These are phyloP conservation scores for Xiphophorus hellerii DNA, from an alignment of 2,113 vertebrate genomes.

Conservation along the genomic window DNA sequence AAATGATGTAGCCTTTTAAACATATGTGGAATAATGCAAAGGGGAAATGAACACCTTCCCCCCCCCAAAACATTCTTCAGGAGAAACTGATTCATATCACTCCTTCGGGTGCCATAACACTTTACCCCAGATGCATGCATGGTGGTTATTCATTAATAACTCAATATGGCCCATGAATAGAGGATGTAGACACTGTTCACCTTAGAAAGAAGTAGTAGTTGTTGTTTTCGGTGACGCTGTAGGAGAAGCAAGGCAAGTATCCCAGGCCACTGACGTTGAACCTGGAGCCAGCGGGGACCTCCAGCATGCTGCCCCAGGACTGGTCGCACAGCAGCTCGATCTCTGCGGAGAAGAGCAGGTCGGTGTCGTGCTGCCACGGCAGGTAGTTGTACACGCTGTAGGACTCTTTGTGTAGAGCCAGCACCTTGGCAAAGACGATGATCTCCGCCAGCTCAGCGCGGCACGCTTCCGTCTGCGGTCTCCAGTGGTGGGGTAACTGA, in stretches of 20 bases:
- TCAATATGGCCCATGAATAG: neutral
- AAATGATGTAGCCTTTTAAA: neutral
- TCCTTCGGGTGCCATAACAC: neutral
- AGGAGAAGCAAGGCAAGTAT: conserved; percentile 85
- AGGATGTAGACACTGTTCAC: conserved; percentile 55
- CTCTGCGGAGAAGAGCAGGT: conserved; percentile 84
- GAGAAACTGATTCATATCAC: neutral
- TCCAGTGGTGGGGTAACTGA: conserved; percentile 85
- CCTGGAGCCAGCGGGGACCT: conserved; percentile 84
- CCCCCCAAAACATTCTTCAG: too few species aligned
- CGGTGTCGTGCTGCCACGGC: conserved; percentile 81
- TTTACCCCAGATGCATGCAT: neutral
- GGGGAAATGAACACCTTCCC: neutral
- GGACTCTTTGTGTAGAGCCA: conserved; percentile 82
- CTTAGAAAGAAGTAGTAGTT: conserved; percentile 87
- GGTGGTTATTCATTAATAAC: neutral
- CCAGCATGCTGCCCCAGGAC: conserved; percentile 88
- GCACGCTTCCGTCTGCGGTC: conserved; percentile 86
- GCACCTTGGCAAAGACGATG: conserved; percentile 84
- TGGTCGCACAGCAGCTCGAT: conserved; percentile 87
- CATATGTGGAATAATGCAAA: neutral
- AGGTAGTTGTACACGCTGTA: conserved; percentile 84
- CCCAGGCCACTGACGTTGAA: conserved; percentile 86
- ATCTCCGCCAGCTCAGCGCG: conserved; percentile 86
- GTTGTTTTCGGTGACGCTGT: conserved; percentile 84